Evolutionary conservation across 2,113 vertebrate species (phyloP).

Genomic region (Festucalex cinctus): DNA sequence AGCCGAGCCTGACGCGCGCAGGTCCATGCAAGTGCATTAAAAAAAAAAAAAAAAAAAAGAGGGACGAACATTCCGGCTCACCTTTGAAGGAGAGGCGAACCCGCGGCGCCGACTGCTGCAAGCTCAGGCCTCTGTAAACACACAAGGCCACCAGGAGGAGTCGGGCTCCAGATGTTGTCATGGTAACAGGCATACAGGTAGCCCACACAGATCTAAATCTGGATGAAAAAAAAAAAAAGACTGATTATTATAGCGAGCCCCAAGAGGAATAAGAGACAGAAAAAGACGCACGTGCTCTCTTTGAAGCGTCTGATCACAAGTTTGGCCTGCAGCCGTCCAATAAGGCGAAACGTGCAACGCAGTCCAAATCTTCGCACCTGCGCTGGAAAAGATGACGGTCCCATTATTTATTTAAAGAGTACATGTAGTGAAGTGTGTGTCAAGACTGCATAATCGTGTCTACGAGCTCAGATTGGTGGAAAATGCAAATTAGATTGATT

Average conservation of each 20-base stretch:
- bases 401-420: constrained; percentile 68
- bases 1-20: constrained; percentile 23
- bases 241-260: constrained; percentile 65
- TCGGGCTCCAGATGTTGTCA: constrained; percentile 65
- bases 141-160: constrained; percentile 68
- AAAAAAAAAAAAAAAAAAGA: constrained; percentile 12
- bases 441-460: constrained; percentile 39
- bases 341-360: constrained; percentile 40
- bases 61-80: constrained; percentile 49
- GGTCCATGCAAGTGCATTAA: constrained; percentile 17
- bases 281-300: constrained; percentile 40
- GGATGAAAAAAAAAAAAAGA: constrained; percentile 57
- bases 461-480: constrained; percentile 10
- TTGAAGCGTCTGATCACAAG: constrained; percentile 63
- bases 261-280: constrained; percentile 59
- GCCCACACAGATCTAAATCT: constrained; percentile 70
- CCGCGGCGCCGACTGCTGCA: constrained; percentile 70
- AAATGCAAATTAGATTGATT: constrained; percentile 17
- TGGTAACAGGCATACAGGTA: constrained; percentile 69
- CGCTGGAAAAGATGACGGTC: constrained; percentile 61
- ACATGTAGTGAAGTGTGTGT: constrained; percentile 52
- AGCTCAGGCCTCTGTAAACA: constrained; percentile 60
- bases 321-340: constrained; percentile 58
- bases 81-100: constrained; percentile 78
- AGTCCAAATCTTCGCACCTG: constrained; percentile 67